These are phyloP conservation scores for Cephus pulcher DNA, from an alignment of 2,888 invertebrate species.

Conservation along the genomic window DNA sequence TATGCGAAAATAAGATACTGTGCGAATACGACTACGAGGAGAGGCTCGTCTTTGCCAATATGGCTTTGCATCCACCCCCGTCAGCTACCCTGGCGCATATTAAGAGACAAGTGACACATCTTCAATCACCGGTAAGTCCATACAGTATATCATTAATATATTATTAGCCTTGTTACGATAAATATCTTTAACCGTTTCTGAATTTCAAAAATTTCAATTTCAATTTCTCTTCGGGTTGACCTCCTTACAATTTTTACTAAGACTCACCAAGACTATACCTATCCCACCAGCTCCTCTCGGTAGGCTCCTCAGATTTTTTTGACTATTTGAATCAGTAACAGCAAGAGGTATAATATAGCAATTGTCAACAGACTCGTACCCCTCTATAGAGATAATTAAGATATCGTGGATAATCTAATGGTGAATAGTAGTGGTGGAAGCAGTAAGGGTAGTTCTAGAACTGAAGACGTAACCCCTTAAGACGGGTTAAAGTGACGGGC, in stretches of 20 bases:
- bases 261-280: background rate
- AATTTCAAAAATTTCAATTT: constrained; percentile 6
- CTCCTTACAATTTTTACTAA: background rate
- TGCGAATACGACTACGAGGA: constrained; percentile 96
- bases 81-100: constrained; percentile 85
- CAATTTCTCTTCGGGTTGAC: background rate
- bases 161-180: constrained; percentile 11
- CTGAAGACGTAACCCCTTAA: constrained; percentile 49
- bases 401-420: background rate
- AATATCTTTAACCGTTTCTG: constrained; percentile 13
- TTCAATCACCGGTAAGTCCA: constrained; percentile 66
- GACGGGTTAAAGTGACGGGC: constrained; percentile 61
- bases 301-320: background rate
- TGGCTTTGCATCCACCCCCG: constrained; percentile 81
- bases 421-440: background rate
- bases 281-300: background rate
- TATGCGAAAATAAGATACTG: constrained; percentile 93
- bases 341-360: background rate
- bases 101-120: constrained; percentile 83
- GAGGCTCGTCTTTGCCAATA: constrained; percentile 88
- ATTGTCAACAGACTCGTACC: background rate
- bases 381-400: background rate
- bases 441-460: background rate
- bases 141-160: background rate
- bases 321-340: background rate